Conservation (phyloP, 2,113 vertebrate species). For the Mohoua ochrocephala region DNA sequence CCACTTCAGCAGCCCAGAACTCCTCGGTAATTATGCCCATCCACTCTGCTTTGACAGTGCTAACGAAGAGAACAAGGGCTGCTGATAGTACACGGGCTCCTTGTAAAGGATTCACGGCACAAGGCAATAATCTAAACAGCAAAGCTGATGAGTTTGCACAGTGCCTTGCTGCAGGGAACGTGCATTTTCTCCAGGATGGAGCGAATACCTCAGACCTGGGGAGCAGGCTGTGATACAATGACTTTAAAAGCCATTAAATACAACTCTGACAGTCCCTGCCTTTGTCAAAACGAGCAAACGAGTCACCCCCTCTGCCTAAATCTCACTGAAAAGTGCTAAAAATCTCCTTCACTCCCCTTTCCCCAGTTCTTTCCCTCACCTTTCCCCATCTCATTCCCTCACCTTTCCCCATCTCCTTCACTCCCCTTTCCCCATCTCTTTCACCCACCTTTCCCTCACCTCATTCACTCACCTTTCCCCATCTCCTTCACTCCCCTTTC, state of each 20-base stretch:
- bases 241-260: neutral
- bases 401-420: neutral
- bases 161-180: neutral
- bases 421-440: neutral
- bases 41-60: constrained; percentile 30
- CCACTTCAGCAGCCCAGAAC: constrained; percentile 55
- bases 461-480: no score
- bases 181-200: neutral
- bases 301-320: neutral
- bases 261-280: neutral
- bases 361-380: neutral
- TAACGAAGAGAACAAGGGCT: constrained; percentile 18
- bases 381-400: neutral
- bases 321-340: neutral
- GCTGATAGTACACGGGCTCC: neutral
- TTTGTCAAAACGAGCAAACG: neutral
- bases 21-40: constrained; percentile 32
- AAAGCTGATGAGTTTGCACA: constrained; percentile 5
- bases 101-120: neutral
- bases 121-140: neutral
- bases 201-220: neutral
- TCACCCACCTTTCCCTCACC: neutral
- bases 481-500: neutral
- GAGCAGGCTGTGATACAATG: neutral
- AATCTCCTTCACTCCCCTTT: neutral